These are phyloP conservation scores for Drosophila aldrichi DNA, from an alignment of 2,888 invertebrate species.

Conservation along the genomic window DNA sequence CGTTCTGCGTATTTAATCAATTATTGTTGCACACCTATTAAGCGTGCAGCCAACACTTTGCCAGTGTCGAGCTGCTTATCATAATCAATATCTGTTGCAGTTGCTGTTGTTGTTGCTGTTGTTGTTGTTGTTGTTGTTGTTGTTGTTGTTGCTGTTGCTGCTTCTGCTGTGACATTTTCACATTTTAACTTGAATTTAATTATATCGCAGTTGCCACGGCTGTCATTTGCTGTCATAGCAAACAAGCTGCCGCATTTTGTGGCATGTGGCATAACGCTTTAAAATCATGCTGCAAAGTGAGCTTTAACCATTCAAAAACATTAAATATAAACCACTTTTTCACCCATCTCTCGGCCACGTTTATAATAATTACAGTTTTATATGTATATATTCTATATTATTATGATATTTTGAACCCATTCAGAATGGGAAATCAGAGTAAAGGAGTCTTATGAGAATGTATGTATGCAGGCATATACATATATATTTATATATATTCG, in stretches of 20 bases:
- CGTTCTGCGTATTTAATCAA: constrained; percentile 23
- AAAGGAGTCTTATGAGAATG: too few species aligned
- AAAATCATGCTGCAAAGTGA: background rate
- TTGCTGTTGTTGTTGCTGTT: background rate
- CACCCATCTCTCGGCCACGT: background rate
- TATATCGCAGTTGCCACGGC: constrained; percentile 7
- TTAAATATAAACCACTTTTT: background rate
- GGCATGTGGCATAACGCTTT: constrained; percentile 6
- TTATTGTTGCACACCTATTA: constrained; percentile 7
- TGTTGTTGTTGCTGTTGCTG: background rate
- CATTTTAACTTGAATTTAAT: constrained; percentile 26
- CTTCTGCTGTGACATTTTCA: background rate
- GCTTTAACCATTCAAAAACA: background rate
- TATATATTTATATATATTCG: too few species aligned
- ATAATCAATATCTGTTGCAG: constrained; percentile 11
- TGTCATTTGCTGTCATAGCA: constrained; percentile 9
- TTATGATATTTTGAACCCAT: too few species aligned
- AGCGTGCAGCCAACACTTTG: constrained; percentile 23
- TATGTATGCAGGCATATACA: too few species aligned
- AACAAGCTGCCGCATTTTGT: constrained; percentile 3
- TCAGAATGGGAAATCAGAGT: too few species aligned
- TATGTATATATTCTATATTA: too few species aligned
- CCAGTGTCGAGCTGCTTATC: constrained; percentile 8
- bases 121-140: background rate
- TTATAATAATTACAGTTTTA: too few species aligned